Conservation (phyloP, 2,113 vertebrate species). For the Leptobrachium leishanense region DNA sequence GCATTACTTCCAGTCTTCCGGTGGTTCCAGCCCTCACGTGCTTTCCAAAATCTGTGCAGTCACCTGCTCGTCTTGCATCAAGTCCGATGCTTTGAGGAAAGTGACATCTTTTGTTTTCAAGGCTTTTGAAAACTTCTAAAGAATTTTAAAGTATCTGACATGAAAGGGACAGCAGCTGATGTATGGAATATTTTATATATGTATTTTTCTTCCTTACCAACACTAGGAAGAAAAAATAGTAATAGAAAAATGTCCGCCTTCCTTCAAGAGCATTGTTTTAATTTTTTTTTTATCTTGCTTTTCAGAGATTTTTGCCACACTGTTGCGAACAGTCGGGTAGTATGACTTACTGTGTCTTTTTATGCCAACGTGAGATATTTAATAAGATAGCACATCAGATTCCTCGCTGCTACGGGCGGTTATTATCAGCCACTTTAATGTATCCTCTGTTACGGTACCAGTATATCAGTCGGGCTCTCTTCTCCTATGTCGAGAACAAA, state of each 20-base stretch:
- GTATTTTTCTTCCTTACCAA: conserved; percentile 27
- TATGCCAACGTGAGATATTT: conserved; percentile 25
- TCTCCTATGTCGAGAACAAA: neutral
- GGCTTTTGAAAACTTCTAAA: conserved; percentile 42
- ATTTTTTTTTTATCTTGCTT: too few relatives aligned
- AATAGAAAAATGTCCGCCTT: neutral
- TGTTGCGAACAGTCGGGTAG: conserved; percentile 30
- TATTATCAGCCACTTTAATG: conserved; percentile 3
- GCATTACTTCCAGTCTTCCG: neutral
- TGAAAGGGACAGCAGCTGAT: conserved; percentile 30
- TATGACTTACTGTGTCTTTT: conserved; percentile 34
- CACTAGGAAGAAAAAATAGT: neutral
- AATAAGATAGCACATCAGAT: conserved; percentile 33
- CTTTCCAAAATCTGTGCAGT: conserved; percentile 17
- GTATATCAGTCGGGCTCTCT: neutral
- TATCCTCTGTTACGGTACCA: neutral
- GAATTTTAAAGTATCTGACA: conserved; percentile 37
- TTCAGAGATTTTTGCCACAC: conserved; percentile 21
- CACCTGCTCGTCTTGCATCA: conserved; percentile 14
- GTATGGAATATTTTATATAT: conserved; percentile 43
- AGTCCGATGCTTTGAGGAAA: conserved; percentile 41
- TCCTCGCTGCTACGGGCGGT: conserved; percentile 3
- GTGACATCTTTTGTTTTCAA: conserved; percentile 43
- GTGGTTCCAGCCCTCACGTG: conserved; percentile 11
- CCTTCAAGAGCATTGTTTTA: conserved; percentile 4